Base-by-base conservation (phyloP, 2,888 invertebrate species). In the Philaethria dido region DNA sequence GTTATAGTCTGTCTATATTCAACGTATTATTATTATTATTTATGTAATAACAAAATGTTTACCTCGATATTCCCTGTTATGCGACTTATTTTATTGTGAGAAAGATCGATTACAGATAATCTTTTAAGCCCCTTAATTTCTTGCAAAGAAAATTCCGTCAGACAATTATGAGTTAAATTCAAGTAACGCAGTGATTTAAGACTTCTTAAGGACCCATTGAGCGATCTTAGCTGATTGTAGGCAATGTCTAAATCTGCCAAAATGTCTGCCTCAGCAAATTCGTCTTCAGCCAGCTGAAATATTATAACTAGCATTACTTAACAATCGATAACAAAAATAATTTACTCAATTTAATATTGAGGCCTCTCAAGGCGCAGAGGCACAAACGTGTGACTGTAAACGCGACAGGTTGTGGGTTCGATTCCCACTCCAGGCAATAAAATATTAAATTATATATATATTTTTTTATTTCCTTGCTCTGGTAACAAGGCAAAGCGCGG, bases 81-180 rank as follows among this genome's bases (percentile, higher is more conserved):
- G 54, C 93, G 94, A 60, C 89, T 93, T 64, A 97, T 96, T 81
- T 93, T 94, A 82, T 97, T 97, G 80, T 95, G 93, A 2, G 97
- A 97, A 25, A 97, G 89, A 86, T 97, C 97, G 64, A 97, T 93
- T 16, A 94, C 93, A 57, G 94, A 94, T n/a, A 97, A 86, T 71
- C 94, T 93, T 72, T 94, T 94, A 68, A 97, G 85, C 0, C 97
- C 97, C 66, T 95, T 95, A 54, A 97, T 94, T 83, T 97, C 96
- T 81, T 95, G 95, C 78, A 97, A 93, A 0, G 96, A 96, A 87
- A 97, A 97, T 78, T 96, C 96, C 0, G 93, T 93, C 66, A 97
- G 92, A 45, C 93, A 92, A 81, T 97, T 97, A 80, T 95, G 95
- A 0, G 96, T 96, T 69, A 97, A 89, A 86, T 97, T 97, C 50